These are phyloP conservation scores for Silurus lanzhouensis DNA, from an alignment of 2,797 vertebrate genomes.

Conservation along the genomic window DNA sequence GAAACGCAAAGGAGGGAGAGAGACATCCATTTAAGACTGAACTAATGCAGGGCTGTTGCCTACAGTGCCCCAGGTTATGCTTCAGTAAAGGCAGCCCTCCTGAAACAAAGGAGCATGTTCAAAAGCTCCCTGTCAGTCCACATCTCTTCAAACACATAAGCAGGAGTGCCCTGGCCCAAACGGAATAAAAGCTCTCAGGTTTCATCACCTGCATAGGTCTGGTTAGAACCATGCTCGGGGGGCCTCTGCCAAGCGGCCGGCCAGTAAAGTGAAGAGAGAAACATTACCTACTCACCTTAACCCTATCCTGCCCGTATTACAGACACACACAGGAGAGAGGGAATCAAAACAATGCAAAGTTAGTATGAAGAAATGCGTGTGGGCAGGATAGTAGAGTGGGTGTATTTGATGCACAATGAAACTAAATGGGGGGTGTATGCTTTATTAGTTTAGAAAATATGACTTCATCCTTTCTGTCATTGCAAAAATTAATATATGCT, in stretches of 20 bases:
- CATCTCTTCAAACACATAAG: constrained; percentile 41
- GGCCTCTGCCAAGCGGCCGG: constrained; percentile 35
- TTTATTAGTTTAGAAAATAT: constrained; percentile 38
- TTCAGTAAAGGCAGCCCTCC: constrained; percentile 39
- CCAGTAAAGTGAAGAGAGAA: constrained; percentile 22
- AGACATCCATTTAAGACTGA: constrained; percentile 32
- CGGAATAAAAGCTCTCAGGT: constrained; percentile 55
- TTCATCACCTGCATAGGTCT: constrained; percentile 59
- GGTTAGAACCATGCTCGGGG: constrained; percentile 40
- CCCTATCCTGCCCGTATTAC: constrained; percentile 35
- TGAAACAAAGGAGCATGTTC: constrained; percentile 54
- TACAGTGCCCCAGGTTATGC: constrained; percentile 45
- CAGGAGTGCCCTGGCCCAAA: constrained; percentile 44
- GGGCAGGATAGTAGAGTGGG: background rate
- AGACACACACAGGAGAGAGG: constrained; percentile 4
- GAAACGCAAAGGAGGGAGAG: background rate
- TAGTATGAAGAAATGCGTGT: constrained; percentile 10
- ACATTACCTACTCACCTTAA: constrained; percentile 37
- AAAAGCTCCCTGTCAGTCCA: constrained; percentile 53
- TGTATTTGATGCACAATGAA: constrained; percentile 10
- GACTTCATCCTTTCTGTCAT: constrained; percentile 37
- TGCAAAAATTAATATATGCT: constrained; percentile 29
- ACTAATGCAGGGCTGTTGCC: constrained; percentile 47
- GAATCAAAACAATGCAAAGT: background rate
- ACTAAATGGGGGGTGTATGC: background rate